A percentile compares a stretch with the other conserved stretches of the same genome.
phyloP scores from a whole-genome alignment of 1,140 invertebrate species.

The Drosophila pseudoobscura region DNA sequence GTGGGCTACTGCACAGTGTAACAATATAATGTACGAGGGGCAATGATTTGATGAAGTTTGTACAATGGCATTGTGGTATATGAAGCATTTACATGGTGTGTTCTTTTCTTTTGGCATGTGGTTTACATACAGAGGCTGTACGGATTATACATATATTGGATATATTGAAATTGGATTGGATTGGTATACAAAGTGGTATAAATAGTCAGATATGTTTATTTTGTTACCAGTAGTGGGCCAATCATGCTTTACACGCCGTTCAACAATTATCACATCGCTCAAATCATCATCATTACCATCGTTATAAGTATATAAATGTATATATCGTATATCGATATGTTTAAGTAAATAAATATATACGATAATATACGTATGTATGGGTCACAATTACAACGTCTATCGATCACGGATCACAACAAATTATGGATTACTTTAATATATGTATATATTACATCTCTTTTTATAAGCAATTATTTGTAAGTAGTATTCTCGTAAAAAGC shows the following conservation, averaged over 20 bases:
- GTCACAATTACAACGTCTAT: conserved; percentile 73
- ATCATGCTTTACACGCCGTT: conserved; percentile 82
- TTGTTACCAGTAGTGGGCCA: conserved; percentile 83
- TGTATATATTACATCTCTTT: too few species aligned
- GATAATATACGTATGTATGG: conserved; percentile 20
- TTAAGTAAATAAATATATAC: conserved; percentile 22
- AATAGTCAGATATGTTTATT: conserved; percentile 57
- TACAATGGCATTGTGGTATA: conserved; percentile 61
- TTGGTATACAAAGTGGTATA: conserved; percentile 45
- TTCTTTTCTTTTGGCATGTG: conserved; percentile 38
- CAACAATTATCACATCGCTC: conserved; percentile 74
- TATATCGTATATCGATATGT: conserved; percentile 13
- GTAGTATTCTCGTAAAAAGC: conserved; percentile 56
- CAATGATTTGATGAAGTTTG: conserved; percentile 61
- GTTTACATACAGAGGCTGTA: conserved; percentile 40
- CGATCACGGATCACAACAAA: conserved; percentile 56
- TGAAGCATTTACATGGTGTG: conserved; percentile 51
- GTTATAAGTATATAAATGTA: conserved; percentile 27
- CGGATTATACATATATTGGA: conserved; percentile 13
- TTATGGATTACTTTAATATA: conserved; percentile 55
- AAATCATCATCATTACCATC: conserved; percentile 63
- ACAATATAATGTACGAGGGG: conserved; percentile 17
- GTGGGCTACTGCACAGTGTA: conserved; percentile 15
- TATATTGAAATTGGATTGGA: conserved; percentile 17
- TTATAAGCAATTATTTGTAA: conserved; percentile 1